These are phyloP conservation scores for Phataginus tetradactyla DNA, from an alignment of 2,797 vertebrate species.

Conservation along the genomic window DNA sequence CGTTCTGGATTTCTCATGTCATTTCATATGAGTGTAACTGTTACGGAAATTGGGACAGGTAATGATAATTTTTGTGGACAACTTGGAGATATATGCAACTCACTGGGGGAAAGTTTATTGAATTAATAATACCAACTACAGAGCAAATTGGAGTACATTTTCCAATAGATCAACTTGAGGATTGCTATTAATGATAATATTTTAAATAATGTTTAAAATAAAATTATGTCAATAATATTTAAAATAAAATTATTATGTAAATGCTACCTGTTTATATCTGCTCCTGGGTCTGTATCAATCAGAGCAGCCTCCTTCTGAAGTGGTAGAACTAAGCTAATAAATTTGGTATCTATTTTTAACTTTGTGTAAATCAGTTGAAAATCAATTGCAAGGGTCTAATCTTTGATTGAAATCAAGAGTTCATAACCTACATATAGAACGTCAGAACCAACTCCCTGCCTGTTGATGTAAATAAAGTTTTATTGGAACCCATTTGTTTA, in stretches of 20 bases:
- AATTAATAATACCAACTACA: neutral
- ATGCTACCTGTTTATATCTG: neutral
- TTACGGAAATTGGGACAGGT: slow-evolving; percentile 87
- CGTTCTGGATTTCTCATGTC: slow-evolving; percentile 80
- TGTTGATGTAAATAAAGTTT: neutral
- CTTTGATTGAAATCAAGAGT: neutral
- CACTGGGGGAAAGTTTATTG: neutral
- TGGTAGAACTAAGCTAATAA: neutral
- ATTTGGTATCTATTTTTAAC: neutral
- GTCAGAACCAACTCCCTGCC: neutral
- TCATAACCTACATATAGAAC: neutral
- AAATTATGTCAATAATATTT: neutral
- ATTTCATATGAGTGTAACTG: slow-evolving; percentile 70
- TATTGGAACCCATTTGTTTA: neutral
- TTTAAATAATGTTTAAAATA: neutral
- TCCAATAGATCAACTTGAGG: neutral
- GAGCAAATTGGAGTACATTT: neutral
- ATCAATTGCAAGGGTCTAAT: neutral
- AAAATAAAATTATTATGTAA: slow-evolving; percentile 16
- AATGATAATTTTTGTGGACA: slow-evolving; percentile 37
- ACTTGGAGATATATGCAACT: neutral
- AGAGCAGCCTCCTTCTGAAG: neutral
- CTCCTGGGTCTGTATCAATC: neutral
- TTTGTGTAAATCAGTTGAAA: neutral
- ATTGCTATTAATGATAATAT: neutral